Base-by-base conservation (phyloP, 2,113 vertebrate genomes). In the Triplophysa rosa region DNA sequence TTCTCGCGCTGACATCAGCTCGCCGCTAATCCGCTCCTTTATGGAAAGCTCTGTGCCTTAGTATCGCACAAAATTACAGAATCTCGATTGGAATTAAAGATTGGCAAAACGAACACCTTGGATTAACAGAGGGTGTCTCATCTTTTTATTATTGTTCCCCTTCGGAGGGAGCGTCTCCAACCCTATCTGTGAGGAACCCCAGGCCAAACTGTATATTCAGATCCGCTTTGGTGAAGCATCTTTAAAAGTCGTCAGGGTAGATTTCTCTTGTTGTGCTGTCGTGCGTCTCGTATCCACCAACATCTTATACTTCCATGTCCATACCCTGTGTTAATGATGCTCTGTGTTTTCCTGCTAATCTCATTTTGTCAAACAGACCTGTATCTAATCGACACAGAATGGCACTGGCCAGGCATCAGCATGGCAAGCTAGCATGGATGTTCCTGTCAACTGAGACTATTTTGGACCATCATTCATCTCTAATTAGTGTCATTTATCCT, bases 1-100 rank as follows among this genome's bases (percentile, higher is more conserved):
- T 87, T 84, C 87, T 86, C 88, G 86, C 42, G 86, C 90, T 89
- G 89, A 90, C 92, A 90, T 88, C 83, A 88, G 84, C 90, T 89
- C 83, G 84, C 81, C 74, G 33, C 86, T 93, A 93, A 93, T 93
- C 92, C 90, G 86, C 87, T 84, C 85, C 80, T 90, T 90, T 87
- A 90, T 89, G 88, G 90, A 91, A 92, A 91, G 87, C 67, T 65
- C 47, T 58, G 29, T 56, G 77, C 66, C 65, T 80, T 82, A 82
- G 65, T 78, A 78, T 68, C 82, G 81, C 79, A 82, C 72, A 64
- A 88, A 89, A 90, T 88, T 80, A 87, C 89, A 89, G 86, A 90
- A 86, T 86, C 77, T 64, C 67, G 87, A 83, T 86, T 83, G 85
- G 84, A 79, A 80, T 87, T 87, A 88, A 85, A 87, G 76, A 65